Evolutionary conservation across 2,888 invertebrate species (phyloP).

Genomic region (Drepanosiphum platanoidis): DNA sequence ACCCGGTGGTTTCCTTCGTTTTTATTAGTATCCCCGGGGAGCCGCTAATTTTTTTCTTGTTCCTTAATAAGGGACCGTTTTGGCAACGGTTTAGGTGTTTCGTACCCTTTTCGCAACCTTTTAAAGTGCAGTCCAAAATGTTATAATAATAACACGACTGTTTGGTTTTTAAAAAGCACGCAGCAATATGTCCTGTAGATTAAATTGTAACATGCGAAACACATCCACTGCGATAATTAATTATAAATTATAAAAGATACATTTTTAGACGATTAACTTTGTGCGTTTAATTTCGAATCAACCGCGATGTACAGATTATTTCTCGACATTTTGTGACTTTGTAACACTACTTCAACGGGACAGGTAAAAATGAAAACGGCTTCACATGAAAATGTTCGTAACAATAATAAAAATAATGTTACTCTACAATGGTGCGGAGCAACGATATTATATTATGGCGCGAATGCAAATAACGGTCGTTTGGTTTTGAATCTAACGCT

Average conservation of each 20-base stretch:
- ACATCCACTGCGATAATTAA: not conserved
- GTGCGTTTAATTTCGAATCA: not conserved
- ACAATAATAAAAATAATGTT: too few species aligned
- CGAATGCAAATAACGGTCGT: too few species aligned
- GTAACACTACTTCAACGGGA: too few species aligned
- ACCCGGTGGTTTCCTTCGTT: conserved; percentile 28
- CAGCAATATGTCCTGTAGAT: conserved; percentile 14
- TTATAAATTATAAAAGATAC: not conserved
- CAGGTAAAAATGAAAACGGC: too few species aligned
- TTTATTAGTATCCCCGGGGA: conserved; percentile 25
- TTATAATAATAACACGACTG: conserved; percentile 47
- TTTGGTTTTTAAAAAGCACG: conserved; percentile 37
- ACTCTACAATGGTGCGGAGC: too few species aligned
- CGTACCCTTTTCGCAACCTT: conserved; percentile 52
- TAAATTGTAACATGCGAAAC: not conserved
- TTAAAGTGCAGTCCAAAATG: conserved; percentile 43
- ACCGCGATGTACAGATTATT: not conserved
- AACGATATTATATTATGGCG: too few species aligned
- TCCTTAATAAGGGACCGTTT: conserved; percentile 53
- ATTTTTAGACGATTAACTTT: conserved; percentile 10
- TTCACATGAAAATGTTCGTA: too few species aligned
- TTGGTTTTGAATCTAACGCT: too few species aligned
- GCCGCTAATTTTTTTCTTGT: conserved; percentile 34
- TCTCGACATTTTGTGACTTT: too few species aligned
- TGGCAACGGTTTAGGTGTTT: conserved; percentile 59